Evolutionary conservation across 2,888 invertebrate species (phyloP).

Genomic region (Cremastinae sp.): DNA sequence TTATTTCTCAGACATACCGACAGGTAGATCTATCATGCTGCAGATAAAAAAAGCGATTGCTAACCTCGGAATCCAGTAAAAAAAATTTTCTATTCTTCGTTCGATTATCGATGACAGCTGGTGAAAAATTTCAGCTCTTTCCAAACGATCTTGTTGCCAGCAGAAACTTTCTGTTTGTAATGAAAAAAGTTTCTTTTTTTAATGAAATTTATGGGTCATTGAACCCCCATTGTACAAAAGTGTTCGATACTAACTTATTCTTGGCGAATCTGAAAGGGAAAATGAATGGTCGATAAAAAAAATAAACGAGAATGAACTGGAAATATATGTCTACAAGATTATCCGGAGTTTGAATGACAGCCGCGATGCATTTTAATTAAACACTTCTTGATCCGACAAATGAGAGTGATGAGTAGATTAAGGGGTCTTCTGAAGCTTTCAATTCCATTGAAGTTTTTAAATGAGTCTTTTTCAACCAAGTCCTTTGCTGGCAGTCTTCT

Average conservation of each 20-base stretch:
- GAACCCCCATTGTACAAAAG: no score
- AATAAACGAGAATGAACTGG: no score
- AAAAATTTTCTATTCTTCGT: no score
- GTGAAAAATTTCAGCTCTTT: no score
- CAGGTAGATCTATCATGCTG: constrained; percentile 19
- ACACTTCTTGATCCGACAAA: constrained; percentile 57
- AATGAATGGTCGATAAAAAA: no score
- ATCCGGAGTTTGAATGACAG: constrained; percentile 25
- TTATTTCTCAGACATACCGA: constrained; percentile 1
- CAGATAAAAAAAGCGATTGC: constrained; percentile 25
- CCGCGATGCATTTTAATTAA: constrained; percentile 62
- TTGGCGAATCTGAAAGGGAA: background rate
- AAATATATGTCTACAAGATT: no score
- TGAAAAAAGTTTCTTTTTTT: no score
- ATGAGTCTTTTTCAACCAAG: background rate
- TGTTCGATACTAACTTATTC: no score
- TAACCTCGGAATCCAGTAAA: background rate
- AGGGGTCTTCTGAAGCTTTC: constrained; percentile 36
- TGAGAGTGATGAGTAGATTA: constrained; percentile 55
- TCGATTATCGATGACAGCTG: no score
- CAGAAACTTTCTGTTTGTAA: no score
- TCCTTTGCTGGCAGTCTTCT: no score
- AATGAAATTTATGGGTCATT: no score
- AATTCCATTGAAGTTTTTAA: constrained; percentile 1
- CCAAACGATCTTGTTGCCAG: background rate